Conservation (phyloP, 2,888 invertebrate species). For the Lissocephala sabroskyi region DNA sequence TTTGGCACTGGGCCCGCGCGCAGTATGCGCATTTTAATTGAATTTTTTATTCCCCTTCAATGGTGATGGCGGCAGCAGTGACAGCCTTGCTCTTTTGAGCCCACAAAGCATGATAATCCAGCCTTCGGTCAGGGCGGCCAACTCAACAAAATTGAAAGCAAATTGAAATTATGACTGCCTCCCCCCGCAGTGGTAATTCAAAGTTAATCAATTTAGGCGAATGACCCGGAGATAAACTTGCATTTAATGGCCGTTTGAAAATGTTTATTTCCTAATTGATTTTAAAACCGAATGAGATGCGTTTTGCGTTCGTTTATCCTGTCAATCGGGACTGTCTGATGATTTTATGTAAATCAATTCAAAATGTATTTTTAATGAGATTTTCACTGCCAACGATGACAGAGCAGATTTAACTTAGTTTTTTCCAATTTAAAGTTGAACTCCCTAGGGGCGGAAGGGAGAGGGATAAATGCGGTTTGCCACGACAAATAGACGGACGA, state of each 20-base stretch:
- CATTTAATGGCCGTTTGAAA: conserved; percentile 15
- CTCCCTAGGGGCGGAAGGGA: no score
- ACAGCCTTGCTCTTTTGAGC: conserved; percentile 10
- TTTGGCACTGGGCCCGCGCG: conserved; percentile 19
- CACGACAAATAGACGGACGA: no score
- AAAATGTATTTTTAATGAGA: conserved; percentile 49
- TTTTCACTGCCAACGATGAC: conserved; percentile 1
- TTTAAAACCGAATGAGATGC: conserved; percentile 45
- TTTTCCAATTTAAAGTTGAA: no score
- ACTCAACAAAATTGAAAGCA: no score
- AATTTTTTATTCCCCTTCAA: conserved; percentile 52
- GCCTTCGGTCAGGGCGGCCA: no score
- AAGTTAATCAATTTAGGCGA: conserved; percentile 19
- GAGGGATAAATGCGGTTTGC: no score
- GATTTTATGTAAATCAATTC: conserved; percentile 48
- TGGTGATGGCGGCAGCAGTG: no score
- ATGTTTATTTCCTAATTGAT: conserved; percentile 45
- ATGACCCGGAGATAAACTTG: conserved; percentile 1
- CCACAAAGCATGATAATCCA: conserved; percentile 50
- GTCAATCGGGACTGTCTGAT: conserved; percentile 19
- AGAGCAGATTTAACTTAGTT: not conserved
- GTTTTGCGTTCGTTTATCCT: conserved; percentile 10
- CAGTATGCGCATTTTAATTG: conserved; percentile 53
- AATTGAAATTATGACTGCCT: no score
- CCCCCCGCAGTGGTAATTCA: conserved; percentile 1